Evolutionary conservation across 2,888 invertebrate species (phyloP), one percentile per base, ranked within the genome.

Genomic region (Lasioglossum malachurum): DNA sequence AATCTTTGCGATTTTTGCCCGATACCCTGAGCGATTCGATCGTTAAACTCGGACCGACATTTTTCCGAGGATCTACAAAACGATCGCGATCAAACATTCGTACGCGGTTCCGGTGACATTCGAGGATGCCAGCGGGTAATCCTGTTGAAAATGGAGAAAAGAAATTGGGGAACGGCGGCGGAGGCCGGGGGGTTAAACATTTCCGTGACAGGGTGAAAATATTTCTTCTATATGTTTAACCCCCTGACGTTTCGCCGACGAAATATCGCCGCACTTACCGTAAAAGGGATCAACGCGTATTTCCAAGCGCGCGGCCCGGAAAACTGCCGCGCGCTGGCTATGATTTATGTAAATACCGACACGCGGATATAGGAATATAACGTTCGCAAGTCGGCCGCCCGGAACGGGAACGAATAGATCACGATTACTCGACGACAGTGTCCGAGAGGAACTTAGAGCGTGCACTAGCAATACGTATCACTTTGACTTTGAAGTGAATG

Each of bases 331-430:
- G 71, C 69, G 46, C 19, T 80, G 41, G 79, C 78, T 75, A 89
- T 89, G 90, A 90, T 90, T 89, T 91, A 90, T 88, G 91, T 82
- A 88, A 89, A 87, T 84, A 83, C 77, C 82, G 86, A 91, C 84
- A 83, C 85, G 67, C 69, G 80, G 79, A 84, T 86, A 82, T 82
- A 75, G 83, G 82, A 84, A 82, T 80, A 76, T 87, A 90, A 86
- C 87, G 86, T 91, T 89, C 74, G 84, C 76, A 82, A 81, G 82
- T 83, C 84, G 83, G 14, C 31, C 75, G 44, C 60, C 75, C 27
- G 78, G 84, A 91, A 91, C 85, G 84, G 60, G 84, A 82, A 80
- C 87, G 86, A 86, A 90, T 90, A 91, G 86, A 91, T 90, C 91
- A 91, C 87, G 91, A 90, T 90, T 90, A 91, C 83, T 78, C 75